Conservation (phyloP, 2,888 invertebrate species). For the Eupeodes latifasciatus region DNA sequence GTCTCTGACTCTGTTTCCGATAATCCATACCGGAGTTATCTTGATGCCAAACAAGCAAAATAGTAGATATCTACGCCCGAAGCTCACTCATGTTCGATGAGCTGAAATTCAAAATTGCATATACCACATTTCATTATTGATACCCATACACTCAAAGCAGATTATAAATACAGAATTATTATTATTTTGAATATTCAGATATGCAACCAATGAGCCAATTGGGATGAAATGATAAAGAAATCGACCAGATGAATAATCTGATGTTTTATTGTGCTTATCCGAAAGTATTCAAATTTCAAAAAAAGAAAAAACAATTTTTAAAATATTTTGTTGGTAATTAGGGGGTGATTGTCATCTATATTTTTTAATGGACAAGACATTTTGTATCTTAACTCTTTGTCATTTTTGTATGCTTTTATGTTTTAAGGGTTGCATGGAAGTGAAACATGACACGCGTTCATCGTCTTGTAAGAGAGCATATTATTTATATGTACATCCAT, state of each 20-base stretch:
- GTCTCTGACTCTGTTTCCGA: neutral
- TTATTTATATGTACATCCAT: neutral
- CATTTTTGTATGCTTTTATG: neutral
- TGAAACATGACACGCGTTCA: neutral
- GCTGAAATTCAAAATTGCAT: conserved; percentile 71
- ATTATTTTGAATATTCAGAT: conserved; percentile 64
- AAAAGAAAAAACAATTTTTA: neutral
- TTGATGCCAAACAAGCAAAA: conserved; percentile 41
- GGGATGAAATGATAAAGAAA: conserved; percentile 49
- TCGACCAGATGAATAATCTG: conserved; percentile 40
- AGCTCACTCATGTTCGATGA: conserved; percentile 65
- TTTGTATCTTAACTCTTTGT: neutral
- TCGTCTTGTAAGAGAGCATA: neutral
- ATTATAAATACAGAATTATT: conserved; percentile 61
- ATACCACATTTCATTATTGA: conserved; percentile 75
- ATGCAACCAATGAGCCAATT: conserved; percentile 16
- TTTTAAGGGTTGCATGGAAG: neutral
- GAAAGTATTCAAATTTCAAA: conserved; percentile 46
- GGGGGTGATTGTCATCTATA: conserved; percentile 9
- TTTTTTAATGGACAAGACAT: neutral
- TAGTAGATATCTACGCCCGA: conserved; percentile 58
- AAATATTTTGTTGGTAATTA: conserved; percentile 32
- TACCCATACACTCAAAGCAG: conserved; percentile 48
- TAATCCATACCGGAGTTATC: conserved; percentile 36
- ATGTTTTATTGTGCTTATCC: conserved; percentile 41